A percentile compares a stretch with the other conserved stretches of the same genome.
Conservation (phyloP, 2,888 invertebrate species). For the Chironomus riparius region DNA sequence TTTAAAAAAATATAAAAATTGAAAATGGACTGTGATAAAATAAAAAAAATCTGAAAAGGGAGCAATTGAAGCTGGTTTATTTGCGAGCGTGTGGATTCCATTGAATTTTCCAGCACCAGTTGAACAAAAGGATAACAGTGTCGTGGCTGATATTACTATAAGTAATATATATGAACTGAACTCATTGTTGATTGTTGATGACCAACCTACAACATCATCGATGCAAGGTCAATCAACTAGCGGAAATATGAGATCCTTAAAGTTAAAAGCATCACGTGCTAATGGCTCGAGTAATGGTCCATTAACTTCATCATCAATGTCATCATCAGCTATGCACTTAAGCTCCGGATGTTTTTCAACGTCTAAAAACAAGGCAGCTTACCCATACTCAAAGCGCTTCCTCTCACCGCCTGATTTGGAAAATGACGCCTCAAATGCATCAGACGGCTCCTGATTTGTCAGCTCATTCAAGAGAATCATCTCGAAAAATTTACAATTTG, state of each 20-base stretch:
- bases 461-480: not conserved
- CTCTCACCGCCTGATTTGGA: conserved; percentile 38
- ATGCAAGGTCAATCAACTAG: conserved; percentile 2
- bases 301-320: conserved; percentile 4
- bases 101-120: conserved; percentile 41
- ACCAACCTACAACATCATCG: not conserved
- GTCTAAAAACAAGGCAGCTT: not conserved
- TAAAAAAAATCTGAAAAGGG: conserved; percentile 44
- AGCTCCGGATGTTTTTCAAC: conserved; percentile 26
- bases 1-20: conserved; percentile 22
- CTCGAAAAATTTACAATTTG: conserved; percentile 18
- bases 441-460: conserved; percentile 35
- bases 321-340: not conserved
- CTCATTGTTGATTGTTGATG: conserved; percentile 19
- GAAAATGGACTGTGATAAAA: not conserved
- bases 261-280: conserved; percentile 23
- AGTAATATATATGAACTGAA: conserved; percentile 55
- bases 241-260: conserved; percentile 11
- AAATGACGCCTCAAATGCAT: conserved; percentile 36
- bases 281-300: not conserved
- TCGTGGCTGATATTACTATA: conserved; percentile 56
- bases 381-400: conserved; percentile 33
- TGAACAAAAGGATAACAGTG: conserved; percentile 38
- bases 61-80: conserved; percentile 64
- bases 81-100: conserved; percentile 75